Base-by-base conservation (phyloP, 2,888 invertebrate species). In the Tetragonisca angustula region DNA sequence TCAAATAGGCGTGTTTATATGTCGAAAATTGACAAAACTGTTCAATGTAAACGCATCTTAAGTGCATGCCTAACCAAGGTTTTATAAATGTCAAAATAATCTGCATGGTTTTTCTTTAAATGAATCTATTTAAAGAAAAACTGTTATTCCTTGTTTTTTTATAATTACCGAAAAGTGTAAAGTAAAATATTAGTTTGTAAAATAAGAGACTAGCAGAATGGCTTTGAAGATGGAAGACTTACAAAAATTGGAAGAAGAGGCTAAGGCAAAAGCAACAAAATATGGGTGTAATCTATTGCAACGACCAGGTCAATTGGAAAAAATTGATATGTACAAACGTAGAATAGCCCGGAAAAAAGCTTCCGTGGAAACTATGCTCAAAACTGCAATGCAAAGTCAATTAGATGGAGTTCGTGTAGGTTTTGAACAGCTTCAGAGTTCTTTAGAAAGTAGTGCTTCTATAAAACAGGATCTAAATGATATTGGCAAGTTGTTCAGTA, bases 311-410 rank as follows among this genome's bases (percentile, higher is more conserved):
- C 99, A 99, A 93, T 95, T 99, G 83, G 99, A 99, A 94, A 99
- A 98, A 95, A 97, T 97, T 9, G 97, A 97, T 91, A 97, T 97
- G 92, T 97, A 97, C 90, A 97, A 97, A 93, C 96, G 97, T 87
- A 95, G 97, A 90, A 96, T 97, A 83, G 96, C 96, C 17, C 95
- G 97, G 81, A 97, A 97, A 90, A 97, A 98, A 95, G 97, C 97
- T 0, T 98, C 98, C 5, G 98, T 98, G 15, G 99, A 99, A 94
- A 98, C 98, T 1, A 97, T 98, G 96, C 94, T 99, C 36, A 99
- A 99, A 95, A 99, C 99, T n/a, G 99, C 99, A 1, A 98, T 99
- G 95, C 99, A 99, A 94, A 98, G 99, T 86, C 99, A 99, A 95
- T 95, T 99, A 76, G 99, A 99, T 95, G 99, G 99, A 0, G 99